Evolutionary conservation across 2,797 vertebrate species (phyloP).

Genomic region (Hippocampus kuda): DNA sequence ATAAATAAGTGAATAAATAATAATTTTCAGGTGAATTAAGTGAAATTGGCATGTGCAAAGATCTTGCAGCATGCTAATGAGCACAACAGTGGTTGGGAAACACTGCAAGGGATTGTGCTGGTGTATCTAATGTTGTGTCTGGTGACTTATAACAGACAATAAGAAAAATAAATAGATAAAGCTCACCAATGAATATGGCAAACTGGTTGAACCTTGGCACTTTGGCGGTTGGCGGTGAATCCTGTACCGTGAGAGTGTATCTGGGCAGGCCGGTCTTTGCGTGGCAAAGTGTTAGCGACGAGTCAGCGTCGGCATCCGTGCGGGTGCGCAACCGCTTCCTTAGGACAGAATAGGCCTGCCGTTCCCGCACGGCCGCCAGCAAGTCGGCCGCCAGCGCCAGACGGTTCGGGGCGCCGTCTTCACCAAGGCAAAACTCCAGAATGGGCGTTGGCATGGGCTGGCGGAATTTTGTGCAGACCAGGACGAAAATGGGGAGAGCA

Average conservation of each 20-base stretch:
- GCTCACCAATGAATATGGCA: slow-evolving; percentile 94
- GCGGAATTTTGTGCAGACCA: slow-evolving; percentile 90
- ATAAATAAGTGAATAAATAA: too few relatives aligned
- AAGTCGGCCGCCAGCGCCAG: slow-evolving; percentile 62
- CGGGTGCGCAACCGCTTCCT: slow-evolving; percentile 76
- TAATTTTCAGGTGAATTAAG: too few relatives aligned
- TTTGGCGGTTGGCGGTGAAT: slow-evolving; percentile 70
- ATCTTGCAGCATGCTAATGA: too few relatives aligned
- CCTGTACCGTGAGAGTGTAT: slow-evolving; percentile 85
- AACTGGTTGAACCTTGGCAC: slow-evolving; percentile 77
- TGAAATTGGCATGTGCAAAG: too few relatives aligned
- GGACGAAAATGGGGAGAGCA: slow-evolving; percentile 79
- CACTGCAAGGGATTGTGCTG: background rate
- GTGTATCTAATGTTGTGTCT: background rate
- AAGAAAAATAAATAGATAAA: background rate
- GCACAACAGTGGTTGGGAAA: background rate
- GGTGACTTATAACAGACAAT: background rate
- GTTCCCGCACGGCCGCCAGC: slow-evolving; percentile 74
- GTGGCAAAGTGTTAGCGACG: slow-evolving; percentile 76
- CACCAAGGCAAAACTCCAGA: slow-evolving; percentile 68
- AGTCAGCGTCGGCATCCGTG: slow-evolving; percentile 55
- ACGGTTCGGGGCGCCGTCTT: slow-evolving; percentile 65
- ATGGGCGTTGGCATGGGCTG: slow-evolving; percentile 64
- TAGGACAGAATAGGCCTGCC: slow-evolving; percentile 81
- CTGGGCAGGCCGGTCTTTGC: slow-evolving; percentile 72